phyloP scores from a whole-genome alignment of 2,113 vertebrate genomes.

The Budorcas taxicolor region DNA sequence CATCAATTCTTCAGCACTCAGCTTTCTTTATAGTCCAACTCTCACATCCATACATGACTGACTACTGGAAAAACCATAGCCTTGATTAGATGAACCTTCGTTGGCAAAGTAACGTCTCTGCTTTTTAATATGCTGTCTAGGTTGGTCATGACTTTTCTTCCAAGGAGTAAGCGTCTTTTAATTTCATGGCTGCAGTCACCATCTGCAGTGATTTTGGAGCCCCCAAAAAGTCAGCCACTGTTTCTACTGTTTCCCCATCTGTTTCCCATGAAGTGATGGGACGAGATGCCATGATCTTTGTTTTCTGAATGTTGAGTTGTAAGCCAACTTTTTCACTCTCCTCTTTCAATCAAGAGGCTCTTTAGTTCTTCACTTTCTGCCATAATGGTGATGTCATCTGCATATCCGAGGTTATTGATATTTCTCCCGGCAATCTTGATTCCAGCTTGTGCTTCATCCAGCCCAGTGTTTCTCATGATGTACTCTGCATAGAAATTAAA shows the following conservation, averaged over 20 bases:
- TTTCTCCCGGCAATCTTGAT: background rate
- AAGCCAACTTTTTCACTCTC: background rate
- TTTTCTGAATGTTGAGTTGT: background rate
- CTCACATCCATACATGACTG: background rate
- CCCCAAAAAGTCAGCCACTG: background rate
- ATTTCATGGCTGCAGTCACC: background rate
- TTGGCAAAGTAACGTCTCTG: background rate
- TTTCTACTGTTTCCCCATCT: background rate
- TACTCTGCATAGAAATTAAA: background rate
- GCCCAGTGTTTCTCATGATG: background rate
- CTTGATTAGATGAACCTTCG: background rate
- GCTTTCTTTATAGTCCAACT: background rate
- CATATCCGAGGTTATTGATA: background rate
- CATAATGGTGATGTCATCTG: background rate
- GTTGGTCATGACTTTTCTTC: background rate
- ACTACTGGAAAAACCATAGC: background rate
- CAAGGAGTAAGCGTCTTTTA: background rate
- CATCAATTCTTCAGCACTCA: background rate
- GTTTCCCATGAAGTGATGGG: background rate
- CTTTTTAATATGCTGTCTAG: background rate
- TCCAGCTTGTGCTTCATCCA: background rate
- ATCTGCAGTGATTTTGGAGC: background rate
- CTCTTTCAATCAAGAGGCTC: background rate
- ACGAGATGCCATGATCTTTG: rapidly evolving
- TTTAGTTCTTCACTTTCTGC: background rate